Evolutionary conservation across 2,113 vertebrate species (phyloP).

Genomic region (Suncus etruscus): DNA sequence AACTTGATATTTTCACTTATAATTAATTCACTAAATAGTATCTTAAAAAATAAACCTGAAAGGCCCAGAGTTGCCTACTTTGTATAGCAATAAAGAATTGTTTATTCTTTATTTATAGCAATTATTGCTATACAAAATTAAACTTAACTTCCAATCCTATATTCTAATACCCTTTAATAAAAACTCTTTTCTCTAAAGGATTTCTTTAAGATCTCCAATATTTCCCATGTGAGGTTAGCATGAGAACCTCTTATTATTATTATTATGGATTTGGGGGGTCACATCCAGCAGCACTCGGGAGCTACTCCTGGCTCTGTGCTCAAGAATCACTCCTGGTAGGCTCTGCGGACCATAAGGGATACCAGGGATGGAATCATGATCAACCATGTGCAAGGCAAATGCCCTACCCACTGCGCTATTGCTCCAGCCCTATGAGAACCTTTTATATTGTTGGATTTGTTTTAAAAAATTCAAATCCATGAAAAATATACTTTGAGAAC

Average conservation of each 20-base stretch:
- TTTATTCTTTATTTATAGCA: neutral
- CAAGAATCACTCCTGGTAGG: no score
- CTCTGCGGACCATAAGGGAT: no score
- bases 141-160: neutral
- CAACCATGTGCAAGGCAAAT: no score
- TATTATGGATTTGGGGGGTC: no score
- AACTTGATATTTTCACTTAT: slow-evolving; percentile 51
- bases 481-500: slow-evolving; percentile 18
- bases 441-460: slow-evolving; percentile 26
- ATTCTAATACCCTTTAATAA: slow-evolving; percentile 6
- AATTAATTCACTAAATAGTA: slow-evolving; percentile 40
- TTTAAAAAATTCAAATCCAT: slow-evolving; percentile 41
- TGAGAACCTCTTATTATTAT: neutral
- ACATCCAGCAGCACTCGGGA: no score
- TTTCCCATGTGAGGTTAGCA: slow-evolving; percentile 6
- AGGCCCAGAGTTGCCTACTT: no score
- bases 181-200: slow-evolving; percentile 52
- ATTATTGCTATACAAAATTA: neutral
- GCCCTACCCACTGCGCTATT: no score
- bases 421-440: no score
- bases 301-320: no score
- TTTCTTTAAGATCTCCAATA: slow-evolving; percentile 5
- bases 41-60: slow-evolving; percentile 17
- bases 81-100: neutral
- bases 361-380: no score